Conservation (phyloP, 2,888 invertebrate species). For the Lasioglossum morio region DNA sequence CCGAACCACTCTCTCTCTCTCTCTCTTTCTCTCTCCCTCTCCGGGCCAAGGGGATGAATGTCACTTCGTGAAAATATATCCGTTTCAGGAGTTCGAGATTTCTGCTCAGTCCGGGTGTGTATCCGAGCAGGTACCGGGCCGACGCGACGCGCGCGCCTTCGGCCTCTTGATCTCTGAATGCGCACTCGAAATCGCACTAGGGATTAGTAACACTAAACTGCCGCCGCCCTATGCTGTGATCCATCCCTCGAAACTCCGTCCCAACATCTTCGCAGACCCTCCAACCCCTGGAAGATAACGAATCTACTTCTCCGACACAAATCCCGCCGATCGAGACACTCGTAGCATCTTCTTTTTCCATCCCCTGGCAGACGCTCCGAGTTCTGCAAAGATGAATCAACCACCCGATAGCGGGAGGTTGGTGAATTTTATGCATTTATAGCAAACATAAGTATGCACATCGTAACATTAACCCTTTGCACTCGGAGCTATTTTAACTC, state of each 20-base stretch:
- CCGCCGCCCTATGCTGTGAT: conserved; percentile 13
- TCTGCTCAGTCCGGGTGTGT: conserved; percentile 34
- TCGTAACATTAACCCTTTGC: too few species aligned
- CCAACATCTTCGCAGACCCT: not conserved
- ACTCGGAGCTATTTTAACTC: too few species aligned
- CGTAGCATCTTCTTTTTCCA: not conserved
- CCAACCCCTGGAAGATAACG: not conserved
- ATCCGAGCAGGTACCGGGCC: conserved; percentile 49
- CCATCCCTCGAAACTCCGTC: not conserved
- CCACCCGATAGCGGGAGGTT: not conserved
- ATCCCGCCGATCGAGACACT: not conserved
- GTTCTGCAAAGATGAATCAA: not conserved
- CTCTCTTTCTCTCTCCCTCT: conserved; percentile 62
- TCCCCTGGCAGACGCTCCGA: not conserved
- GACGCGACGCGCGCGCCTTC: conserved; percentile 23
- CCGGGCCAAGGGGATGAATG: conserved; percentile 73
- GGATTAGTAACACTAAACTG: conserved; percentile 62
- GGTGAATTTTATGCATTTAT: not conserved
- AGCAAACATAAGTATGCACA: not conserved
- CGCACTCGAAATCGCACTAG: conserved; percentile 49
- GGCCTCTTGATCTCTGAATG: conserved; percentile 40
- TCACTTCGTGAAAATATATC: conserved; percentile 84
- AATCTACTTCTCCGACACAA: not conserved
- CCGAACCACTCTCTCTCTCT: conserved; percentile 63
- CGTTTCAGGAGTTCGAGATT: conserved; percentile 80